Base-by-base conservation (phyloP, 2,888 invertebrate species). In the Pammene aurita region DNA sequence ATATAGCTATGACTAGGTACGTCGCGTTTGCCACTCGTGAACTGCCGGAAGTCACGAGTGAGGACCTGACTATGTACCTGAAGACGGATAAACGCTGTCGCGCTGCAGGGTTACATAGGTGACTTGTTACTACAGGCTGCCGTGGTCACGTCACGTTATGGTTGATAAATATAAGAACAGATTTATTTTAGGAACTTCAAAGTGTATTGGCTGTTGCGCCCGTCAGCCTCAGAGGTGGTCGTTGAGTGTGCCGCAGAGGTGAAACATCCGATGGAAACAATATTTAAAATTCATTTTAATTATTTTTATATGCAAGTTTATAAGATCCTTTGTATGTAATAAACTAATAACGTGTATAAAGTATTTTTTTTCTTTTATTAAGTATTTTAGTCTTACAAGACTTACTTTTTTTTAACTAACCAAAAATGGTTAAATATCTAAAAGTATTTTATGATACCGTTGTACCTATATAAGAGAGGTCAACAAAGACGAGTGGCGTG, bases 11-110 rank as follows among this genome's bases (percentile, higher is more conserved):
- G 2, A 38, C 5, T 7, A 1, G 38, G 9, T 38, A 38, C 9
- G 11, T 10, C 26, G 13, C 46, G n/a, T 26, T 52, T 50, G 42
- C 57, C 65, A 13, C 50, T n/a, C 50, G 35, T n/a, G 18, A n/a
- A 41, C 41, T 18, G 38, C 10, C 61, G 60, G 66, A 66, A 66
- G 60, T 66, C 54, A 44, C 60, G 66, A 11, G 54, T 34, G 26
- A 42, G 44, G 35, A 60, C 26, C 38, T 18, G 48, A 14, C n/a
- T n/a, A n/a, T n/a, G 9, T 14, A 26, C 26, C 14, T 48, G 16
- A 16, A 6, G 46, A 18, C 18, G 11, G 50, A 11, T 7, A 18
- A 16, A n/a, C 14, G 11, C 13, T 42, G 38, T 9, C 38, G 38
- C 50, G 16, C 16, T 7, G 7, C 16, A 7, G 48, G 48, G 10